A percentile compares a stretch with the other conserved stretches of the same genome.
phyloP scores from a whole-genome alignment of 1,140 invertebrate genomes.

The Patella vulgata region DNA sequence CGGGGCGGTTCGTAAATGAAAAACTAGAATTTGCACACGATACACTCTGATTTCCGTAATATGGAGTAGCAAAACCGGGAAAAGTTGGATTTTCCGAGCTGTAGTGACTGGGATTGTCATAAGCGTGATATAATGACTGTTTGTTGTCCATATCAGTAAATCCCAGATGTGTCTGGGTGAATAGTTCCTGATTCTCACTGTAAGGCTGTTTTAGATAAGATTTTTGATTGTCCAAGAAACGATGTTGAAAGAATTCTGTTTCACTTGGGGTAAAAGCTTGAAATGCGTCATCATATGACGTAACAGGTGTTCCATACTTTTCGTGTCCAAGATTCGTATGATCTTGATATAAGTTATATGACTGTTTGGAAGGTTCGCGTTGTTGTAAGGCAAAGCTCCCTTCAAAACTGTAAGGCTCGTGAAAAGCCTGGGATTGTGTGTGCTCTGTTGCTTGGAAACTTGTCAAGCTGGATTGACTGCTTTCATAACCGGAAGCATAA shows the following conservation, averaged over 20 bases:
- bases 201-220: constrained; percentile 26
- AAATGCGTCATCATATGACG: constrained; percentile 32
- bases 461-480: constrained; percentile 12
- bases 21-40: constrained; percentile 24
- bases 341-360: constrained; percentile 22
- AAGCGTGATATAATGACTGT: constrained; percentile 27
- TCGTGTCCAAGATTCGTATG: constrained; percentile 19
- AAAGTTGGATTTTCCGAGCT: constrained; percentile 24
- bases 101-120: constrained; percentile 20
- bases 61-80: constrained; percentile 38
- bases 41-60: constrained; percentile 43
- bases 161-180: constrained; percentile 24
- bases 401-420: constrained; percentile 48
- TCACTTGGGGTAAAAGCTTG: constrained; percentile 24
- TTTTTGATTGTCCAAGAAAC: constrained; percentile 31
- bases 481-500: constrained; percentile 33
- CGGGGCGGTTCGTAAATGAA: constrained; percentile 26
- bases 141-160: constrained; percentile 34
- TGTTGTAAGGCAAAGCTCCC: constrained; percentile 32
- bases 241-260: constrained; percentile 33
- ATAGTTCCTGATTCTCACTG: constrained; percentile 26
- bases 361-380: constrained; percentile 18
- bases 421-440: constrained; percentile 25
- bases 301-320: constrained; percentile 19
- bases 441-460: constrained; percentile 18